Percentiles rank a stretch among this genome's conserved stretches.
Conservation (phyloP, 1,140 invertebrate genomes). For the Drosophila equinoxialis region DNA sequence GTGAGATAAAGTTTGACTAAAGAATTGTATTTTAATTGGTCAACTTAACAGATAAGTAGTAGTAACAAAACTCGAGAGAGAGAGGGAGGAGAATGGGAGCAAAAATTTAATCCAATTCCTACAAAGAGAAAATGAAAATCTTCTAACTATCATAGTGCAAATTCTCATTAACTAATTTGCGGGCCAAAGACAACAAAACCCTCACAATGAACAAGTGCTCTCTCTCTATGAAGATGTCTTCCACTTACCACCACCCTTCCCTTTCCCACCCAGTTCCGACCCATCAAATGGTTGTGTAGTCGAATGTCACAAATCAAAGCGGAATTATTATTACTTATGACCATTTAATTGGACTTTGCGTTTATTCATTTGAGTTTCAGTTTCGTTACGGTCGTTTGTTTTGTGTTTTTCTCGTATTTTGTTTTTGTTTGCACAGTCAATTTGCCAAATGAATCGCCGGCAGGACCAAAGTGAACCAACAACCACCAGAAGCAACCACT, state of each 20-base stretch:
- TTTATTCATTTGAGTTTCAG: constrained; percentile 78
- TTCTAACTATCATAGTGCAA: background rate
- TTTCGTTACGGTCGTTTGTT: constrained; percentile 29
- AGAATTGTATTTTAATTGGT: constrained; percentile 26
- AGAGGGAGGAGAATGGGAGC: too few species aligned
- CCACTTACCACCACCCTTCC: background rate
- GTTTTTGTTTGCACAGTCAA: constrained; percentile 73
- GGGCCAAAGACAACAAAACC: background rate
- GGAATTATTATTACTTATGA: constrained; percentile 83
- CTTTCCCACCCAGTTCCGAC: background rate
- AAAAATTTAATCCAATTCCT: background rate
- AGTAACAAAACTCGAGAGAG: background rate
- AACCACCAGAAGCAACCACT: constrained; percentile 42
- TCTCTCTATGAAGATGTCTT: constrained; percentile 37
- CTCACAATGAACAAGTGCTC: constrained; percentile 20
- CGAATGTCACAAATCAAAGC: constrained; percentile 82
- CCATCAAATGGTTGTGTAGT: constrained; percentile 26
- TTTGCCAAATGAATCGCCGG: constrained; percentile 78
- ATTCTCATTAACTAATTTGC: constrained; percentile 71
- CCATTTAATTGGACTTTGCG: constrained; percentile 83
- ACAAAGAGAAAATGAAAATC: background rate
- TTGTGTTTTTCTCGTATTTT: constrained; percentile 36
- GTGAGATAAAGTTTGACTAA: constrained; percentile 27
- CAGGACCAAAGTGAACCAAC: constrained; percentile 18
- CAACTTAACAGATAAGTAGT: constrained; percentile 17